Percentiles rank a stretch among this genome's conserved stretches.
Evolutionary conservation across 2,797 vertebrate species (phyloP).

Genomic region (Naso thynnoides): DNA sequence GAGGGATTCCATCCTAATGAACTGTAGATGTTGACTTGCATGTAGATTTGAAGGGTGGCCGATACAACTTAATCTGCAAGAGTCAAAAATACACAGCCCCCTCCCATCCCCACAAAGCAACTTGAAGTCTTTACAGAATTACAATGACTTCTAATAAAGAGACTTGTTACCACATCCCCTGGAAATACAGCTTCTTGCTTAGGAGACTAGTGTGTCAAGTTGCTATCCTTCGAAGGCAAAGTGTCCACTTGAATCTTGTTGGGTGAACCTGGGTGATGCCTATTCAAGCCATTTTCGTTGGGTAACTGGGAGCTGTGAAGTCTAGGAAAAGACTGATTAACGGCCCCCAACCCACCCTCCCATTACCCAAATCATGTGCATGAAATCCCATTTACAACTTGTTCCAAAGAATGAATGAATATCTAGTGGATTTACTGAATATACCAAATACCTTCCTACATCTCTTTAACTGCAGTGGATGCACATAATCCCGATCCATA

Average conservation of each 20-base stretch:
- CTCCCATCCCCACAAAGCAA: constrained; percentile 77
- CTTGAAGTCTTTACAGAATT: constrained; percentile 66
- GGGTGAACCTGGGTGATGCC: constrained; percentile 66
- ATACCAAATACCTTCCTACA: constrained; percentile 83
- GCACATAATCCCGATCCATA: constrained; percentile 69
- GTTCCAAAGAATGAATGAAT: constrained; percentile 16
- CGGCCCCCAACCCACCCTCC: constrained; percentile 69
- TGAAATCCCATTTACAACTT: constrained; percentile 47
- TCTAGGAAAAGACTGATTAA: constrained; percentile 88
- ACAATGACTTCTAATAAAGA: constrained; percentile 73
- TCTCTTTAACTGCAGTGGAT: constrained; percentile 63
- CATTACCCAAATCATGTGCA: constrained; percentile 36
- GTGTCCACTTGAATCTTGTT: constrained; percentile 74
- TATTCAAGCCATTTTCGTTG: constrained; percentile 73
- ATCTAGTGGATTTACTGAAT: constrained; percentile 36
- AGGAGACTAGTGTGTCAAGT: constrained; percentile 73
- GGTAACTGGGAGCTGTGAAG: constrained; percentile 83
- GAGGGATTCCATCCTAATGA: constrained; percentile 77
- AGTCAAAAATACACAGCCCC: constrained; percentile 84
- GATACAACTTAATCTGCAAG: constrained; percentile 84
- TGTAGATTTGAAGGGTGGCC: constrained; percentile 67
- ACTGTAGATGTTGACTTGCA: constrained; percentile 69
- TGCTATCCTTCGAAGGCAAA: constrained; percentile 77
- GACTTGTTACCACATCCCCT: constrained; percentile 78
- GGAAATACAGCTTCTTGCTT: constrained; percentile 69